phyloP scores from a whole-genome alignment of 2,113 vertebrate species.

The Eretmochelys imbricata region DNA sequence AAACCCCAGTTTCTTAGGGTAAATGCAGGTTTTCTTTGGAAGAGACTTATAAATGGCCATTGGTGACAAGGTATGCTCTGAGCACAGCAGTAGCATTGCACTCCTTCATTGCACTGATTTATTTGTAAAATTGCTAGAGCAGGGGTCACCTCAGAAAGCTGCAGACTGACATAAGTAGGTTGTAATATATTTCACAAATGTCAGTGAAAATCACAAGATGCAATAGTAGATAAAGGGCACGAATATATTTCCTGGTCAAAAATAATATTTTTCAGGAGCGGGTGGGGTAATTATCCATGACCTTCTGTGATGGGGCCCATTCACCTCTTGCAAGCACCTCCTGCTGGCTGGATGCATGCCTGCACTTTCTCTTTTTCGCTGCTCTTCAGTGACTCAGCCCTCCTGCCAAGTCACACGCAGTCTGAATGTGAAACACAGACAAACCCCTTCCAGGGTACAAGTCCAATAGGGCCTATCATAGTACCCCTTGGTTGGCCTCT shows the following conservation, averaged over 20 bases:
- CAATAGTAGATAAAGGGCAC: background rate
- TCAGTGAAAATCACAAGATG: background rate
- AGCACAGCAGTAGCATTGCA: background rate
- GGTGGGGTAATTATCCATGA: background rate
- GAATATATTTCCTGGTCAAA: background rate
- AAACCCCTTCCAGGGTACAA: no score
- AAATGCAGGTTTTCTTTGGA: background rate
- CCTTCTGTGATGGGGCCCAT: no score
- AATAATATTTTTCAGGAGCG: background rate
- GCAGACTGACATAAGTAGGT: background rate
- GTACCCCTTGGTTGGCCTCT: no score
- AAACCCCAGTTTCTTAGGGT: background rate
- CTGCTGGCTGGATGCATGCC: no score
- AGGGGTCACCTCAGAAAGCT: background rate
- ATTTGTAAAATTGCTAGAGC: background rate
- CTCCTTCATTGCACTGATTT: background rate
- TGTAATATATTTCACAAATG: background rate
- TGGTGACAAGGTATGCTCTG: accelerated
- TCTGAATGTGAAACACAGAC: no score
- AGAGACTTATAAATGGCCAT: background rate
- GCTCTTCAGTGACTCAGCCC: no score
- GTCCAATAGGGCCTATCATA: no score
- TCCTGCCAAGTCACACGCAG: no score
- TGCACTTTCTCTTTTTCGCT: no score
- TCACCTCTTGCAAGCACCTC: no score